Conservation (phyloP, 2,113 vertebrate genomes). For the Onychorhynchus coronatus region DNA sequence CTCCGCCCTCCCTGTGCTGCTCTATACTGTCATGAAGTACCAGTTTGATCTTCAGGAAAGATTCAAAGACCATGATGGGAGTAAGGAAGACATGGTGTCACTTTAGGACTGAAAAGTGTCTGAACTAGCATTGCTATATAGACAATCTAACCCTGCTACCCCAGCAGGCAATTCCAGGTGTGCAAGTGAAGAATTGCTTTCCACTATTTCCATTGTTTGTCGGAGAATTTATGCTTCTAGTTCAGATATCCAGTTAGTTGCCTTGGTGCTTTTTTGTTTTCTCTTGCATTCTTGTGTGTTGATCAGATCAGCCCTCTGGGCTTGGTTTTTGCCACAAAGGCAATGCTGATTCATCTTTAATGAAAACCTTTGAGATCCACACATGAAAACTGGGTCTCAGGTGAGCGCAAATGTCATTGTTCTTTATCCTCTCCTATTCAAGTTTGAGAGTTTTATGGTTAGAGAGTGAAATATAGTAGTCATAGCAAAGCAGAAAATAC, state of each 20-base stretch:
- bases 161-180: not conserved
- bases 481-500: not conserved
- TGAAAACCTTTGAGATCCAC: not conserved
- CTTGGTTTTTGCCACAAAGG: not conserved
- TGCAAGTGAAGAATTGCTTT: not conserved
- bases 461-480: not conserved
- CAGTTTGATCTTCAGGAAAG: not conserved
- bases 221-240: not conserved
- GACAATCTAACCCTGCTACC: not conserved
- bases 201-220: not conserved
- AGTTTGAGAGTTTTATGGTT: not conserved
- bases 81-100: not conserved
- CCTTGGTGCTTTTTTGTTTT: not conserved
- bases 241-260: not conserved
- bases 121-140: not conserved
- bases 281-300: not conserved
- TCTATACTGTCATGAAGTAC: not conserved
- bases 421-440: not conserved
- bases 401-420: not conserved
- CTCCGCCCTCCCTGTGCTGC: accelerated
- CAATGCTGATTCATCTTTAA: not conserved
- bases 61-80: not conserved
- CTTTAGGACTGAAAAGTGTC: not conserved
- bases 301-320: not conserved
- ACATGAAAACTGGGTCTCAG: not conserved